Percentiles rank a stretch among this genome's conserved stretches.
Evolutionary conservation across 2,888 invertebrate genomes (phyloP).

Genomic region (Hypercompe scribonia): DNA sequence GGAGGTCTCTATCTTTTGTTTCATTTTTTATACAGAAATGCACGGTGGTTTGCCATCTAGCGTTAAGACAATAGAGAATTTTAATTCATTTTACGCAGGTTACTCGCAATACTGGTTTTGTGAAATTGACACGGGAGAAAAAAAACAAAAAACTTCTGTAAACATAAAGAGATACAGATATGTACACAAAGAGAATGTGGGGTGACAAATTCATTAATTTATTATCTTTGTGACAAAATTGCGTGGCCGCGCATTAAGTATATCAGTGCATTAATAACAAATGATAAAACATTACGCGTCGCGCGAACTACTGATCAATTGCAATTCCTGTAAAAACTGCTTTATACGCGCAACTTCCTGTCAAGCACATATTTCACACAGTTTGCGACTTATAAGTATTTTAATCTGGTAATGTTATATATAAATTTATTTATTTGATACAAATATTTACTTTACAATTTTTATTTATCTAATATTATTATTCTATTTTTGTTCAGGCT

Average conservation of each 20-base stretch:
- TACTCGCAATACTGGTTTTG: conserved; percentile 31
- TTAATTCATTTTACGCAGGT: conserved; percentile 28
- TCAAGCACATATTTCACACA: not conserved
- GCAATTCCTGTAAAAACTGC: not conserved
- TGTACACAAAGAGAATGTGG: not conserved
- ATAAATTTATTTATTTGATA: not conserved
- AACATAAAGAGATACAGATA: not conserved
- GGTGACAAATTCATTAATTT: not conserved
- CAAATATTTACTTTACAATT: not conserved
- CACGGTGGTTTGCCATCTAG: conserved; percentile 38
- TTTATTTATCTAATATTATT: not conserved
- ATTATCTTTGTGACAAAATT: not conserved
- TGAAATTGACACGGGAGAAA: conserved; percentile 25
- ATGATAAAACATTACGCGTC: not conserved
- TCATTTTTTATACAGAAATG: conserved; percentile 55
- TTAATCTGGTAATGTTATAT: not conserved
- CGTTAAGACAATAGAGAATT: conserved; percentile 23
- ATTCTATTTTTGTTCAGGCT: too few species aligned
- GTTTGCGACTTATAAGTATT: not conserved
- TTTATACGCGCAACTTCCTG: not conserved
- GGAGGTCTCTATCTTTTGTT: conserved; percentile 64
- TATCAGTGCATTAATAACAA: not conserved
- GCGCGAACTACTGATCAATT: not conserved
- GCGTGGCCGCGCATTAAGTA: not conserved
- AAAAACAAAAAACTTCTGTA: conserved; percentile 22